Base-by-base conservation (phyloP, 2,888 invertebrate species). In the Ophonus ardosiacus region DNA sequence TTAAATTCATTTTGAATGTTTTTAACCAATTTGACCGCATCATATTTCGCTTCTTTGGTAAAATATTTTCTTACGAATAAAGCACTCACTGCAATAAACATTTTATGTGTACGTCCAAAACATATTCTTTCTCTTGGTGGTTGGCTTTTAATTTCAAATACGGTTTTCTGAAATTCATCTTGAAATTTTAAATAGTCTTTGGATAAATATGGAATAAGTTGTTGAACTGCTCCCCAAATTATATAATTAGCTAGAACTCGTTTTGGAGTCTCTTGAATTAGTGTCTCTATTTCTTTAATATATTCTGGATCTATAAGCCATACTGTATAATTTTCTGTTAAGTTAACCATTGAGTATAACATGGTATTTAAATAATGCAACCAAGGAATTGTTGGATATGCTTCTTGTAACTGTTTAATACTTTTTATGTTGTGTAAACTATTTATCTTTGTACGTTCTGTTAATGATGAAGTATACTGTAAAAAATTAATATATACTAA, bases 31-130 rank as follows among this genome's bases (percentile, higher is more conserved):
- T 96, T 96, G 86, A 96, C 90, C 0, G 96, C 97, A 87, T 94
- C 94, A 43, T 93, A 92, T 90, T 97, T 96, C 0, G 96, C 95
- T 79, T 95, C 94, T 88, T 96, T 94, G 86, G 96, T 94, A 92
- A 97, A 97, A 90, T 96, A 95, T 89, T 95, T 95, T 84, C 95
- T 93, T 4, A 97, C 96, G 90, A 97, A 97, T 10, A 97, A 92
- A 1, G 97, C 95, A 43, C 96, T 96, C 18, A 95, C 94, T 10
- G 95, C 94, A 80, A 95, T 93, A 24, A 93, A 92, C 90, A 95
- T 92, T 88, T 94, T n/a, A 21, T 0, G 81, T 83, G 76, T 13
- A 84, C 13, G 18, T 5, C 8, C 5, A 15, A 13, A 0, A 24
- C 78, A 78, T 7, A 21, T 7, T 57, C 21, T 57, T 13, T 56